Evolutionary conservation across 1,140 invertebrate genomes (phyloP).

Genomic region (Sweltsa coloradensis): DNA sequence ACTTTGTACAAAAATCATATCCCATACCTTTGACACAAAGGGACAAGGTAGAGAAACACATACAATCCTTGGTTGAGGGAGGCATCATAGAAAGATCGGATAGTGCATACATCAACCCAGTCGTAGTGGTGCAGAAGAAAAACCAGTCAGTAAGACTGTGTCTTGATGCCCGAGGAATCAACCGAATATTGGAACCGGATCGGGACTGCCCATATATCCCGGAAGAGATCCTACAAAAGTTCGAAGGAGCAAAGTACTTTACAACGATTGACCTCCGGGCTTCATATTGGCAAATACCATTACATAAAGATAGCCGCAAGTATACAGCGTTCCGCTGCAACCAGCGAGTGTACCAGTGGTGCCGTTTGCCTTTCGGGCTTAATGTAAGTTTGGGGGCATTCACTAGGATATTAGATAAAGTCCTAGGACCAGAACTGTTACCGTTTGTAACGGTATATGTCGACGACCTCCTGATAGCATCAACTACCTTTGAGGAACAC

Average conservation of each 20-base stretch:
- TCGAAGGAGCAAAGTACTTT: constrained; percentile 19
- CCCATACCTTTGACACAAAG: constrained; percentile 16
- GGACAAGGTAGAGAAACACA: constrained; percentile 8
- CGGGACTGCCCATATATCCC: constrained; percentile 16
- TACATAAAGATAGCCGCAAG: constrained; percentile 18
- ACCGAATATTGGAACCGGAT: constrained; percentile 21
- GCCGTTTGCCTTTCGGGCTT: constrained; percentile 24
- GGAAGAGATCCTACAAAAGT: constrained; percentile 18
- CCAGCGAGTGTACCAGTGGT: constrained; percentile 19
- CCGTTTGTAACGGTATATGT: constrained; percentile 17
- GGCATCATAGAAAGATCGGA: constrained; percentile 18
- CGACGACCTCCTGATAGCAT: constrained; percentile 20
- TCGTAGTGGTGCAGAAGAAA: constrained; percentile 21
- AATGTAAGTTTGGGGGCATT: constrained; percentile 11
- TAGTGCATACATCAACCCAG: constrained; percentile 25
- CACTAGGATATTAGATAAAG: neutral
- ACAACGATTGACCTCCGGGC: constrained; percentile 23
- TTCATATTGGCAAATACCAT: constrained; percentile 27
- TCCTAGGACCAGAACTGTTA: constrained; percentile 1
- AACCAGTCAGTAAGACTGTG: constrained; percentile 22
- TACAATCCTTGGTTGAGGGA: constrained; percentile 17
- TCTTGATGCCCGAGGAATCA: constrained; percentile 25
- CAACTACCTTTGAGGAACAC: constrained; percentile 17
- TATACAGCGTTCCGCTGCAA: constrained; percentile 23
- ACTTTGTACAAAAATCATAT: constrained; percentile 15